Evolutionary conservation across 2,888 invertebrate genomes (phyloP), one percentile per base, ranked within the genome.

Genomic region (Kuschelorhynchus macadamiae): DNA sequence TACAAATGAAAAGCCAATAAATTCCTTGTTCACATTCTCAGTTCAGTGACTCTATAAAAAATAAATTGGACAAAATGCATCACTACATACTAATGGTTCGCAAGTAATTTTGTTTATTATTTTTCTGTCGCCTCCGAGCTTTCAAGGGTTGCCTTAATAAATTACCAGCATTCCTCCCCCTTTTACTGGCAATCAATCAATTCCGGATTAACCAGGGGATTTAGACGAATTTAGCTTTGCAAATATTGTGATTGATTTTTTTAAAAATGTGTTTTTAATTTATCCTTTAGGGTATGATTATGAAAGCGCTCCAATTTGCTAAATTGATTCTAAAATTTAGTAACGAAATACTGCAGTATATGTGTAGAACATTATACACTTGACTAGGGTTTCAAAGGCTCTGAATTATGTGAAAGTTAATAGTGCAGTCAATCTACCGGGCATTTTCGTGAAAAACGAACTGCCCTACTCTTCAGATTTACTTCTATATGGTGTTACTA

Each of bases 211-310:
- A 63, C 47, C 42, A 36, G 16, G 53, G 62, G 55, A 5, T 53
- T 47, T 39, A 36, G 18, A 46, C 25, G 53, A 14, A 36, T 44
- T 53, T 18, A 47, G 46, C 55, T 55, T 53, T 55, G 53, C 52
- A 55, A 63, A 63, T 63, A 53, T 63, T 55, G 46, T 46, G 62
- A 64, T 56, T 56, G 63, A 64, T 63, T 64, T 47, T 55, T 41
- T 25, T 32, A 25, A 63, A 36, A 63, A 55, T 55, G 30, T 25
- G 63, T 16, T 47, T 33, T 36, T 61, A 46, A 46, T 63, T 47
- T 32, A 52, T 33, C 17, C 52, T 17, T 14, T 56, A 30, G 30
- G 9, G 55, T 32, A 20, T 41, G 55, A 41, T 55, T 41, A 21
- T 55, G 33, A 33, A 33, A 14, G 4, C 9, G 30, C 30, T 30